Conservation (phyloP, 2,888 invertebrate species). For the Leucophenga maculata region DNA sequence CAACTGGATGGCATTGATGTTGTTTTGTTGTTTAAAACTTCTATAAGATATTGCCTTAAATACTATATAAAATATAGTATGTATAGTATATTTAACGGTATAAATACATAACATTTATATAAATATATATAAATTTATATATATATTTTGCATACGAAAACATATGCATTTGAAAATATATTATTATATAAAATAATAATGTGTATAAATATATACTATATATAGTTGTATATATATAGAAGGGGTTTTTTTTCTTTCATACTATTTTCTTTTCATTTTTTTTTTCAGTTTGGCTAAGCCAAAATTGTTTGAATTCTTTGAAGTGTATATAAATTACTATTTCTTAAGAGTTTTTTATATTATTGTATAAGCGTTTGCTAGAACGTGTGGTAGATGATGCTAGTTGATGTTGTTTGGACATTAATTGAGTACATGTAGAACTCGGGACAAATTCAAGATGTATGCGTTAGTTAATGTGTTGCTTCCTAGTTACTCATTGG, state of each 20-base stretch:
- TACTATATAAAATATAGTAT: slow-evolving; percentile 65
- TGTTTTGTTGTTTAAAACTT: slow-evolving; percentile 28
- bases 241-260: slow-evolving; percentile 39
- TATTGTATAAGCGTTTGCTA: not conserved
- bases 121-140: slow-evolving; percentile 47
- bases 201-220: slow-evolving; percentile 64
- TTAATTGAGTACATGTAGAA: no score
- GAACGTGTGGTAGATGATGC: not conserved
- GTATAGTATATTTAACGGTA: slow-evolving; percentile 39
- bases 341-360: slow-evolving; percentile 30
- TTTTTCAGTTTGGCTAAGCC: slow-evolving; percentile 48
- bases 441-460: not conserved
- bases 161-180: slow-evolving; percentile 67
- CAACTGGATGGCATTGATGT: not conserved
- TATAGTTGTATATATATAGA: slow-evolving; percentile 43
- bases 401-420: no score
- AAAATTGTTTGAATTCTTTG: not conserved
- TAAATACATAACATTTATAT: slow-evolving; percentile 41
- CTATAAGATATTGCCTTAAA: slow-evolving; percentile 59
- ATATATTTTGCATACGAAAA: slow-evolving; percentile 48
- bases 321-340: slow-evolving; percentile 42
- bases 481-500: not conserved
- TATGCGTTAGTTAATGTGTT: not conserved
- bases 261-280: slow-evolving; percentile 35
- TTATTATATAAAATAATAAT: slow-evolving; percentile 62